Evolutionary conservation across 2,113 vertebrate genomes (phyloP), one percentile per base, ranked within the genome.

Genomic region (Protomyctophum bolini): DNA sequence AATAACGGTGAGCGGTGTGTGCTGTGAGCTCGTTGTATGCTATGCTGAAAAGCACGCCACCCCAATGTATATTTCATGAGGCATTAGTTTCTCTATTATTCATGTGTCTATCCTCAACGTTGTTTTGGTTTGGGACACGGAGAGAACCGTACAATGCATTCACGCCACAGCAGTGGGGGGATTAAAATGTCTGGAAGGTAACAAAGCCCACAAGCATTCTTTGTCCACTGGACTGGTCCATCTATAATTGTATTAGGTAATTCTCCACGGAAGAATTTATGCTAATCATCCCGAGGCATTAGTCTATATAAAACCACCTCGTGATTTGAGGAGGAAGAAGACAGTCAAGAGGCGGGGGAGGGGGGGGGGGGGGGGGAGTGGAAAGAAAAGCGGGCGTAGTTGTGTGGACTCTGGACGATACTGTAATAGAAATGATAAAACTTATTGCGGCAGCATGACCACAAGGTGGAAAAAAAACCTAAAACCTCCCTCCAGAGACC

Each of bases 31-130:
- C 83, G 10, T 48, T 61, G 52, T 21, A 52, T 64, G 63, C 76
- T 72, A 5, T 47, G 48, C 46, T 63, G 68, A 76, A 21, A 74
- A 82, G 75, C 61, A 33, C 1, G 48, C 74, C 60, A 51, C 54
- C 48, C 69, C 67, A 28, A 89, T 88, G 83, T 88, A 85, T 86
- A 82, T 89, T 90, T 88, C 83, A 89, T 86, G 78, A 90, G 81
- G 82, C 73, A 84, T 89, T 88, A 84, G 73, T 74, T 45, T 59
- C 63, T 49, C 74, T 73, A 77, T 90, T 86, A 83, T 85, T 87
- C 87, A 87, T 82, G 68, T 74, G 15, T 58, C 14, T 71, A 66
- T 47, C n/a, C 72, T 63, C 75, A 46, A 21, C 21, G 75, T 66
- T 75, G 80, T 66, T 79, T 77, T 87, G 10, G 83, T 85, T 86